Base-by-base conservation (phyloP, 1,140 invertebrate genomes). In the Drosophila oshimai region DNA sequence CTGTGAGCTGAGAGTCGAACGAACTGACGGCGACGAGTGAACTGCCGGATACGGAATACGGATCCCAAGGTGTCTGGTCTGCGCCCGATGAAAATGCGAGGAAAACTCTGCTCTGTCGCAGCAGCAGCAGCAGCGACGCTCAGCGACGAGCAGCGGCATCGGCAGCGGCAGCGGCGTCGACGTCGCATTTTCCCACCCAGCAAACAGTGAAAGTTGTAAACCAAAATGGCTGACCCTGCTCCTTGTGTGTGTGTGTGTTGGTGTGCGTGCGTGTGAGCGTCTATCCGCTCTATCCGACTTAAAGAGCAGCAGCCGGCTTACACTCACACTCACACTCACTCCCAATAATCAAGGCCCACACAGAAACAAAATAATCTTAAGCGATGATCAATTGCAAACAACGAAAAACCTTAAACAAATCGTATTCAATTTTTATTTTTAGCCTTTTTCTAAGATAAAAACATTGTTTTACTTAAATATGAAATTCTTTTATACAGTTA, bases 11-110 rank as follows among this genome's bases (percentile, higher is more conserved):
- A 80, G 62, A 75, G 70, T 78, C 75, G 71, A 84, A 74, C 74
- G 71, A 84, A 84, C 79, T 68, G 74, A 86, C 80, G 76, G 80
- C 81, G 81, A 86, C 71, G 75, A 86, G 80, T 86, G 77, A 86
- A 86, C 80, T 86, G 81, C 46, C 67, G 60, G 49, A 44, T 44
- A 44, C n/a, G n/a, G n/a, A n/a, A n/a, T 61, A 36, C 34, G 58
- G 62, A 78, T 76, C 67, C 74, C 46, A 61, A 76, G 74, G 57
- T 64, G 67, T 72, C 58, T 76, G 57, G 55, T 64, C 64, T 1
- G 22, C 12, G 20, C 62, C 64, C 64, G 83, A 83, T 86, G 79
- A 86, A 83, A 83, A 83, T 86, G 55, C 73, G 64, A 74, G 79
- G 80, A 83, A 83, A 83, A 83, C 50, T 68, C 74, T 47, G 33